A percentile compares a stretch with the other conserved stretches of the same genome.
phyloP scores from a whole-genome alignment of 2,113 vertebrate genomes.

The Morone saxatilis region DNA sequence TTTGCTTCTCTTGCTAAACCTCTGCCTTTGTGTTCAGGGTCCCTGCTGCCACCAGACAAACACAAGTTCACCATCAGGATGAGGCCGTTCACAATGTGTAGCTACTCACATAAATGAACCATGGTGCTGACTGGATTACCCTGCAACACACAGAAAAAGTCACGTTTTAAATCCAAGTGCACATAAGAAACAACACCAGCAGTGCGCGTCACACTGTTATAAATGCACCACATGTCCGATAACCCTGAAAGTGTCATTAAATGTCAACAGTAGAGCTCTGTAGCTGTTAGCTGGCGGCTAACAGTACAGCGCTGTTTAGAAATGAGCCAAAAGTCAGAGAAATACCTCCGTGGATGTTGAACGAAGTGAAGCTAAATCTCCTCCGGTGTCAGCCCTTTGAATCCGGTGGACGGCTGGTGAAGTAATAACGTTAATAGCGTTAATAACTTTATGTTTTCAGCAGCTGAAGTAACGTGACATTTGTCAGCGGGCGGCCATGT shows the following conservation, averaged over 20 bases:
- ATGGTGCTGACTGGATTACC: constrained; percentile 63
- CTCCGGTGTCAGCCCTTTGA: not conserved
- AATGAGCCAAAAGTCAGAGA: not conserved
- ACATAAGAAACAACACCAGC: not conserved
- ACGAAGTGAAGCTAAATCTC: not conserved
- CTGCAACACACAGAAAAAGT: constrained; percentile 50
- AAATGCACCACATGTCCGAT: not conserved
- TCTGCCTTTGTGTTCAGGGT: not conserved
- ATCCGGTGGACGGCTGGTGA: too few relatives aligned
- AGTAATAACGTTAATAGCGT: too few relatives aligned
- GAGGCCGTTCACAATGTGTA: not conserved
- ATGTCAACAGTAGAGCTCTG: not conserved
- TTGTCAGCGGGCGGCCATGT: constrained; percentile 80
- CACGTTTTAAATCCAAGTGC: not conserved
- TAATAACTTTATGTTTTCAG: not conserved
- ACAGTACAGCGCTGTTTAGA: not conserved
- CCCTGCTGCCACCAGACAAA: not conserved
- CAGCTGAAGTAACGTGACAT: constrained; percentile 73
- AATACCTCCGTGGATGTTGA: constrained; percentile 47
- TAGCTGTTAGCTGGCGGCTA: constrained; percentile 32
- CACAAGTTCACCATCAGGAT: too few relatives aligned
- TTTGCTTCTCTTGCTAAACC: not conserved
- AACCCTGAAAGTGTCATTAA: not conserved
- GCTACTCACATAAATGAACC: constrained; percentile 85
- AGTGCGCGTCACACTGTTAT: not conserved